Conservation (phyloP, 1,140 invertebrate genomes). For the Drosophila neocordata region DNA sequence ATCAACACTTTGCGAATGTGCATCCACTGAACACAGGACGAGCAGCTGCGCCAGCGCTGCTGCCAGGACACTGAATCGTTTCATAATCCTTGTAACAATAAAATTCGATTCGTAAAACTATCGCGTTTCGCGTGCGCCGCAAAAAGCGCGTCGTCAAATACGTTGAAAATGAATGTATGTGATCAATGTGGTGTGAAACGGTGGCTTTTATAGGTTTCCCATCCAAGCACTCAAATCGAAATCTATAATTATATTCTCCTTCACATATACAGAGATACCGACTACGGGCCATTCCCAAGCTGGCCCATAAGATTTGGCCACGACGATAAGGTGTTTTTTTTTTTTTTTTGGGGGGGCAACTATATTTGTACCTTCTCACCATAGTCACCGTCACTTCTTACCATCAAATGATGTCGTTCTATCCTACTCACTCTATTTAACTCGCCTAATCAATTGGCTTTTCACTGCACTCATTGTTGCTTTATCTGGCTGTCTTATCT, state of each 20-base stretch:
- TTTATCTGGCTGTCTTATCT: slow-evolving; percentile 48
- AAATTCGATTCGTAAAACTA: not conserved
- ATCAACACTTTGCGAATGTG: slow-evolving; percentile 8
- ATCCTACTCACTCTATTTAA: not conserved
- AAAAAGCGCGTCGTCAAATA: slow-evolving; percentile 26
- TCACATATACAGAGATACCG: slow-evolving; percentile 23
- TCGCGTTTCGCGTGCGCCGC: slow-evolving; percentile 24
- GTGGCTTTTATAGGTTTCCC: slow-evolving; percentile 61
- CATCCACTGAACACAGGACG: slow-evolving; percentile 25
- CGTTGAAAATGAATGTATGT: slow-evolving; percentile 43
- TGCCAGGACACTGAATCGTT: slow-evolving; percentile 31
- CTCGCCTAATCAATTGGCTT: slow-evolving; percentile 10
- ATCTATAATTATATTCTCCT: slow-evolving; percentile 63
- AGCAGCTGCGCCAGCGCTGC: slow-evolving; percentile 27
- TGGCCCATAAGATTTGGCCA: slow-evolving; percentile 22
- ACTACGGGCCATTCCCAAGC: not conserved
- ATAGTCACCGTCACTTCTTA: not conserved
- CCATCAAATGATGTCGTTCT: not conserved
- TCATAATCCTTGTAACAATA: slow-evolving; percentile 39
- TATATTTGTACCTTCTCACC: not conserved
- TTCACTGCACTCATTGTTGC: slow-evolving; percentile 4
- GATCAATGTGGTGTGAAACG: slow-evolving; percentile 23
- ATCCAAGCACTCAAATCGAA: slow-evolving; percentile 34
- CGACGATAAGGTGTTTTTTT: slow-evolving; percentile 31
- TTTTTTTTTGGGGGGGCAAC: not conserved